Percentiles rank a stretch among this genome's conserved stretches.
Evolutionary conservation across 2,888 invertebrate genomes (phyloP).

Genomic region (Pachymerium ferrugineum): DNA sequence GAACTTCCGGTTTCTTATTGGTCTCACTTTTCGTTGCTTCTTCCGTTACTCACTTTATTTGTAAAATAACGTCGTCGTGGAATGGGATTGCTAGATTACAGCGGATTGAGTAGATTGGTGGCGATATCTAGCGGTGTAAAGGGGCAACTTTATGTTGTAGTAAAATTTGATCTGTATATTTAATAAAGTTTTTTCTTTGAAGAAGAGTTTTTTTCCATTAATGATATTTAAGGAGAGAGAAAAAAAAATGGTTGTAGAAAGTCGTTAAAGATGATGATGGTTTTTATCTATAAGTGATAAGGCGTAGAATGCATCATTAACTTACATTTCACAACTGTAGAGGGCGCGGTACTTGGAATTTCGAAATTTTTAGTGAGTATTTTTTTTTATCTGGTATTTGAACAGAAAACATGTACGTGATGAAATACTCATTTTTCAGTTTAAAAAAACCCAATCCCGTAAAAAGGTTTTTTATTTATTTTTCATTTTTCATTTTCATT

Average conservation of each 20-base stretch:
- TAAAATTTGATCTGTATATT: background rate
- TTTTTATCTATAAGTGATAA: background rate
- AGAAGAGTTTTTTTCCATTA: background rate
- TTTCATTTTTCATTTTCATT: background rate
- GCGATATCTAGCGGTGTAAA: background rate
- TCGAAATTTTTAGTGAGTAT: background rate
- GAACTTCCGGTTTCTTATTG: too few species aligned
- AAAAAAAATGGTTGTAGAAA: background rate
- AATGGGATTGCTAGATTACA: background rate
- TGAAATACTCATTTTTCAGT: too few species aligned
- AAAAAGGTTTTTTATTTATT: too few species aligned
- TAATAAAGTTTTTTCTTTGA: background rate
- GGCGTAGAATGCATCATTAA: background rate
- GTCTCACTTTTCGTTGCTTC: too few species aligned
- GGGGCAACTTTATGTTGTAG: background rate
- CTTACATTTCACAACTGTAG: background rate
- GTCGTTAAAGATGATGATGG: background rate
- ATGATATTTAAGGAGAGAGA: background rate
- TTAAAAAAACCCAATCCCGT: too few species aligned
- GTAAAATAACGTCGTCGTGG: background rate
- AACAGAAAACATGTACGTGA: too few species aligned
- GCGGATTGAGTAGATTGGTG: background rate
- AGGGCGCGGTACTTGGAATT: background rate
- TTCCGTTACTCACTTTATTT: too few species aligned
- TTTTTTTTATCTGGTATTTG: background rate